Evolutionary conservation across 1,140 invertebrate species (phyloP), one percentile per base, ranked within the genome.

Genomic region (Trypoxylus dichotomus): DNA sequence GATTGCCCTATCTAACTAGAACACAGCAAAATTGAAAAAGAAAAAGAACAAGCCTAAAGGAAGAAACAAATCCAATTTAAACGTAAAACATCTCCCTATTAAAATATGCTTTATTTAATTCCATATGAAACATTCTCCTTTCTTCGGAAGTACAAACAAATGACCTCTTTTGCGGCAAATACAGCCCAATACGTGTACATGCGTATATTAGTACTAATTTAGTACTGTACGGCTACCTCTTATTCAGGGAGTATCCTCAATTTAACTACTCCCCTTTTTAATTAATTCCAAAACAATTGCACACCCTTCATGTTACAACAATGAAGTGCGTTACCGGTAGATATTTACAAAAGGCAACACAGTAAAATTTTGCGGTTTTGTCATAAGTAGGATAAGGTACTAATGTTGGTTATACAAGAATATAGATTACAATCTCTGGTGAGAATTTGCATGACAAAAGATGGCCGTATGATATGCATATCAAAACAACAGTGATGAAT

Each of bases 361-460:
- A 27, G 25, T 63, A 63, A 63, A 63, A 63, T 24, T 63, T n/a
- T 63, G 25, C 60, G 10, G 60, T 63, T 24, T 63, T 63, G 19
- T 63, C 60, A 19, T 63, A 63, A 63, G 60, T 19, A 24, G 60
- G 60, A 63, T 63, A 63, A 73, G 71, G 71, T 21, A 73, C 27
- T 73, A 73, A 73, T 37, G 71, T 73, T 10, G 71, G 71, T 73
- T 73, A 73, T 27, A 42, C 71, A 73, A 73, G 71, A 73, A 73
- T 73, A 42, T 32, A 84, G 83, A 84, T 84, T 79, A 82, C 81
- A 83, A 84, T 84, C 83, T 84, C 54, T 74, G 74, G 74, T 80
- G 75, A 75, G 80, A 84, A 83, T 84, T 84, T 84, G 78, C 83
- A 83, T 83, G 81, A 82, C 78, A 83, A 79, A 81, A 80, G 79